Evolutionary conservation across 2,113 vertebrate genomes (phyloP), one percentile per base, ranked within the genome.

Genomic region (Oxyruncus cristatus): DNA sequence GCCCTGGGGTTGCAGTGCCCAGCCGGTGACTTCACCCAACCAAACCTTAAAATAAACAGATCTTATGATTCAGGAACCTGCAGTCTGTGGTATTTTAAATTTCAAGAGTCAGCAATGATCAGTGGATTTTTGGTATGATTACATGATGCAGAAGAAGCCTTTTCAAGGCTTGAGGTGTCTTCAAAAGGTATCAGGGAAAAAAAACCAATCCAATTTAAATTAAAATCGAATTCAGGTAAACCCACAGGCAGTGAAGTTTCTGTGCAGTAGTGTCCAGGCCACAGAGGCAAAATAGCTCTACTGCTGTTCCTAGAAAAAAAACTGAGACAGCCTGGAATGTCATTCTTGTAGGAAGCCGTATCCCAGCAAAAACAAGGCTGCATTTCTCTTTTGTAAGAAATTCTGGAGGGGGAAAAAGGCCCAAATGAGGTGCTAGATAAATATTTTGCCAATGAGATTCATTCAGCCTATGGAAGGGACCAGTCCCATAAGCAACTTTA

Each of bases 401-500:
- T 71, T 88, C 47, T 78, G 75, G 65, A 78, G 41, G 21, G 76
- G 63, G n/a, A 11, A 46, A 67, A 95, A n/a, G 47, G 50, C 79
- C 91, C 79, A 86, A 85, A 92, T 95, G 93, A 95, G 88, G 93
- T 94, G 96, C 83, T 91, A 72, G 73, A 58, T 56, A 85, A 96
- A 91, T 89, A 91, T 89, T 94, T 89, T 89, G 58, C 58, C 49
- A 89, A 56, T 1, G 32, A 75, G 77, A 62, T 87, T 67, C 58
- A 30, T 92, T 91, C 79, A 76, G 88, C 28, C 66, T 6, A 2
- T 42, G 86, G 56, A 93, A 91, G 73, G 79, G 68, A 86, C 63
- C 61, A 33, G 17, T 62, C 84, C 9, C 30, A 1, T 13, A 12
- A 47, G 90, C 7, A 41, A 21, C 47, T 6, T 9, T 35, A 39